Conservation (phyloP, 2,888 invertebrate genomes). For the Silvanus unidentatus region DNA sequence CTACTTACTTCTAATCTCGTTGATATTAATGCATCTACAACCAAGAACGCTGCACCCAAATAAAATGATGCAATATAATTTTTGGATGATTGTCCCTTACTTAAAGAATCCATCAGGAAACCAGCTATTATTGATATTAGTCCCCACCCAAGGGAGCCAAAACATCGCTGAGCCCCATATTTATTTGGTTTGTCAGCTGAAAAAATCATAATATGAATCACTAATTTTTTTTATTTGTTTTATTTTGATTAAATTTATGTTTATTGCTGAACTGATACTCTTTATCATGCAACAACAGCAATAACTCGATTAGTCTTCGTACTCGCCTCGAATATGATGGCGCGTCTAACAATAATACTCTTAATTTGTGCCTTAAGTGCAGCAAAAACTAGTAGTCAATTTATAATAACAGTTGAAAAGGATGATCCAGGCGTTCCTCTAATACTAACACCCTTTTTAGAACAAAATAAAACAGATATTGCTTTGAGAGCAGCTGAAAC, state of each 20-base stretch:
- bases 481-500: slow-evolving; percentile 53
- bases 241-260: too few species aligned
- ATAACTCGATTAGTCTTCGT: too few species aligned
- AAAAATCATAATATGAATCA: slow-evolving; percentile 24
- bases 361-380: too few species aligned
- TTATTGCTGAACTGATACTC: too few species aligned
- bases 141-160: slow-evolving; percentile 87
- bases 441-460: slow-evolving; percentile 69
- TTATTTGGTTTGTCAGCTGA: slow-evolving; percentile 64
- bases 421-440: slow-evolving; percentile 55
- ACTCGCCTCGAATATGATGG: too few species aligned
- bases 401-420: too few species aligned
- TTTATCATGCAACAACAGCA: too few species aligned
- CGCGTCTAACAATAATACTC: too few species aligned
- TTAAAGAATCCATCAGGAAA: slow-evolving; percentile 68
- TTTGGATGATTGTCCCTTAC: slow-evolving; percentile 58
- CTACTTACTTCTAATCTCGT: slow-evolving; percentile 54
- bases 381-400: too few species aligned
- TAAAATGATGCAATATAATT: slow-evolving; percentile 79
- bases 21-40: slow-evolving; percentile 62
- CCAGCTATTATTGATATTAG: slow-evolving; percentile 70
- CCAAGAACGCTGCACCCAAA: slow-evolving; percentile 61
- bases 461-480: slow-evolving; percentile 62
- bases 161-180: slow-evolving; percentile 82
- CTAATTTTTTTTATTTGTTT: too few species aligned